Percentiles rank a stretch among this genome's conserved stretches.
phyloP scores from a whole-genome alignment of 2,888 invertebrate species.

The Melangyna quadrimaculata region DNA sequence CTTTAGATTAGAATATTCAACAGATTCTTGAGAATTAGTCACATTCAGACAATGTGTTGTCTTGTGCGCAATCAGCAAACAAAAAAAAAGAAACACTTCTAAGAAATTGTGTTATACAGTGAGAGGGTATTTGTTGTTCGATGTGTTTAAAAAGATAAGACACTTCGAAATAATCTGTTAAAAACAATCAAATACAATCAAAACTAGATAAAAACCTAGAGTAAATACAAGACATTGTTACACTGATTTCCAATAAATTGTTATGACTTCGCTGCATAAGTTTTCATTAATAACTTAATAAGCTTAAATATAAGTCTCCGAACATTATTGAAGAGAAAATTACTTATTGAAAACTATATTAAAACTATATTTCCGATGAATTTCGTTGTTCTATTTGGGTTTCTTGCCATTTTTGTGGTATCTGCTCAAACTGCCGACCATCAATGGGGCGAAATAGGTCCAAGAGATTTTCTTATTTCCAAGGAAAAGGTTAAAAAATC shows the following conservation, averaged over 20 bases:
- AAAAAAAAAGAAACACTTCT: neutral
- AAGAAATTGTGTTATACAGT: neutral
- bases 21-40: neutral
- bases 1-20: no score
- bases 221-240: neutral
- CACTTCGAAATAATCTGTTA: neutral
- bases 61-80: neutral
- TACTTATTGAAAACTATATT: no score
- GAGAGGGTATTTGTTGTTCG: neutral
- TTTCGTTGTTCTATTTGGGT: neutral
- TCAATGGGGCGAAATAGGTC: constrained; percentile 74
- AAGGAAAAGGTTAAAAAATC: constrained; percentile 74
- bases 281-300: neutral
- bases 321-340: neutral
- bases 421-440: constrained; percentile 73
- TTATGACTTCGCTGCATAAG: neutral
- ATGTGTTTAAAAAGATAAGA: constrained; percentile 1
- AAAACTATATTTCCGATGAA: neutral
- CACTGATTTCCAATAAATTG: neutral
- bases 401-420: constrained; percentile 35
- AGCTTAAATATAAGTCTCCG: neutral
- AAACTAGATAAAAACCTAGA: neutral
- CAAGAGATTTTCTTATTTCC: constrained; percentile 74
- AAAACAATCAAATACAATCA: neutral
- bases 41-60: neutral